These are phyloP conservation scores for Pemphigus obesinymphae DNA, from an alignment of 1,140 invertebrate species.

Conservation along the genomic window DNA sequence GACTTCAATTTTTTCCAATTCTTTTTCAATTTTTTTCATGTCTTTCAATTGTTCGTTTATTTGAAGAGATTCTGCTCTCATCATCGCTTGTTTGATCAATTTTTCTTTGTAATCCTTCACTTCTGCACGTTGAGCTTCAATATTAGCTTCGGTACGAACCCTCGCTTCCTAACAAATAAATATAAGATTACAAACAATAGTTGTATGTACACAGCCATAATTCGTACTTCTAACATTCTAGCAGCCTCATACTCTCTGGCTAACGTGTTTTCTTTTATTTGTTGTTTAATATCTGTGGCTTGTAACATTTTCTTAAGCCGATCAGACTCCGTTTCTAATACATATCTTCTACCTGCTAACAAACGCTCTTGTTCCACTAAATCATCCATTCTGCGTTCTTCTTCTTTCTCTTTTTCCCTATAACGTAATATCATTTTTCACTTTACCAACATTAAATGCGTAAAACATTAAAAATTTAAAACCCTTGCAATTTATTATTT, in stretches of 20 bases:
- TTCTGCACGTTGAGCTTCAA: conserved; percentile 56
- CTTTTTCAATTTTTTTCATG: conserved; percentile 52
- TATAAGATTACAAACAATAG: no score
- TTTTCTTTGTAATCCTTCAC: conserved; percentile 52
- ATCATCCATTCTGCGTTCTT: conserved; percentile 57
- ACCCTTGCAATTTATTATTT: no score
- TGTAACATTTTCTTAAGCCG: conserved; percentile 51
- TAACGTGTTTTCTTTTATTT: conserved; percentile 49
- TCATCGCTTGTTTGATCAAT: conserved; percentile 49
- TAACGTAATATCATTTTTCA: no score
- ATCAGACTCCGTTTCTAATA: background rate
- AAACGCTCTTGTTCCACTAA: conserved; percentile 58
- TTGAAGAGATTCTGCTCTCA: conserved; percentile 10
- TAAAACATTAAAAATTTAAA: no score
- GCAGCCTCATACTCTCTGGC: conserved; percentile 50
- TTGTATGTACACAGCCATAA: no score
- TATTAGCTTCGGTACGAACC: conserved; percentile 50
- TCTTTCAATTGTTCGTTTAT: background rate
- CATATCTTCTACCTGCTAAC: background rate
- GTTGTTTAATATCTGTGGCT: conserved; percentile 51
- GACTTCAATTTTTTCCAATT: conserved; percentile 53
- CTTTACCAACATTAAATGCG: no score
- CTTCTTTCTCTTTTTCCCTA: conserved; percentile 55
- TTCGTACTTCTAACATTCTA: background rate
- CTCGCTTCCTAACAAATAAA: conserved; percentile 21